Evolutionary conservation across 2,888 invertebrate species (phyloP).

Genomic region (Chrysolina americana): DNA sequence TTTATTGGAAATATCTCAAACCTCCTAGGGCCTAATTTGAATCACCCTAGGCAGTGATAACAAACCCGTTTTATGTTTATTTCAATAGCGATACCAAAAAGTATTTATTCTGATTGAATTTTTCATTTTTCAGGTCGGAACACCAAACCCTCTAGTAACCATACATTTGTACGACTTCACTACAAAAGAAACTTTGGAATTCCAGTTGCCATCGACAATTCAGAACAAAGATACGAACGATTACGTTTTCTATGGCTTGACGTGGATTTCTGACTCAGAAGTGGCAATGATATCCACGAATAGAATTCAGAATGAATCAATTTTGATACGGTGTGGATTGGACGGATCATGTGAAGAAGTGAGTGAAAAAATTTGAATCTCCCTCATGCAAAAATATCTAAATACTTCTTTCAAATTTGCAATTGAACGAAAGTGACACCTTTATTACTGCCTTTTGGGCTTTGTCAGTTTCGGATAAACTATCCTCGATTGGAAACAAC

Average conservation of each 20-base stretch:
- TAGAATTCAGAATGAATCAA: conserved; percentile 81
- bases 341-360: conserved; percentile 52
- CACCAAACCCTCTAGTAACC: conserved; percentile 80
- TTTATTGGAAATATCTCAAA: too few species aligned
- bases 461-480: not conserved
- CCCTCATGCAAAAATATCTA: too few species aligned
- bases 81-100: not conserved
- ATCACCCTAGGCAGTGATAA: too few species aligned
- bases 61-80: too few species aligned
- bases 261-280: conserved; percentile 80
- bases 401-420: not conserved
- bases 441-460: not conserved
- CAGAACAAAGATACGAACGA: conserved; percentile 75
- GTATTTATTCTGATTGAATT: not conserved
- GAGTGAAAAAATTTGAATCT: conserved; percentile 22
- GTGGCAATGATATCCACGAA: conserved; percentile 87
- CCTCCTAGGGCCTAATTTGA: too few species aligned
- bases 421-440: not conserved
- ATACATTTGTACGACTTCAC: conserved; percentile 76
- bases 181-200: conserved; percentile 41
- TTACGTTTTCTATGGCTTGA: conserved; percentile 79
- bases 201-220: conserved; percentile 58
- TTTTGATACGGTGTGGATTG: conserved; percentile 53
- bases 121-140: conserved; percentile 74
- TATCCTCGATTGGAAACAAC: too few species aligned